Conservation (phyloP, 2,113 vertebrate species). For the Noctilio leporinus region DNA sequence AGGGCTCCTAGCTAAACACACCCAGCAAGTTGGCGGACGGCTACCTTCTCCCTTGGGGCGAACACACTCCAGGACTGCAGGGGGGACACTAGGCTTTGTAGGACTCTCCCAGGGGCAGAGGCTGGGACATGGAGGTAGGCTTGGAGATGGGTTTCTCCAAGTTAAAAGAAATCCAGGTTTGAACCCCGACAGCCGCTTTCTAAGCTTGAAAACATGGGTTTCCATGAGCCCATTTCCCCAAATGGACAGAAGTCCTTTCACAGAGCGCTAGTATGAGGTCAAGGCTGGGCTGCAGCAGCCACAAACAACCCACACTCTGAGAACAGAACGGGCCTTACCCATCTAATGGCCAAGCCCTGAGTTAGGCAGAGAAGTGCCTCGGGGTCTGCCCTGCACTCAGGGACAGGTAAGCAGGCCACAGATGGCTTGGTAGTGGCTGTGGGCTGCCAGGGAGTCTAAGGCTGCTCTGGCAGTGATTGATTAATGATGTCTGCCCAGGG, state of each 20-base stretch:
- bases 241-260: rapidly evolving
- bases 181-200: neutral
- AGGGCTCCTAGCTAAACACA: neutral
- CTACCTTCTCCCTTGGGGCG: neutral
- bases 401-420: rapidly evolving
- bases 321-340: neutral
- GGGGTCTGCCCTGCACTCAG: rapidly evolving
- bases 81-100: too few species aligned
- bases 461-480: neutral
- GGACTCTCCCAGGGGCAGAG: neutral
- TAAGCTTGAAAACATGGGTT: neutral
- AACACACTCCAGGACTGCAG: neutral
- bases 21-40: rapidly evolving
- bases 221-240: neutral
- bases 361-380: neutral
- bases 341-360: too few species aligned
- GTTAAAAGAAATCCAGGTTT: neutral
- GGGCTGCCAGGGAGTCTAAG: neutral
- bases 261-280: rapidly evolving
- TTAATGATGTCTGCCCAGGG: neutral
- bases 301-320: neutral
- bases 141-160: too few species aligned
- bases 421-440: neutral
- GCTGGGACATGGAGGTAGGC: neutral
- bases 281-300: neutral